A percentile compares a stretch with the other conserved stretches of the same genome.
These are phyloP conservation scores for Eclectus roratus DNA, from an alignment of 2,113 vertebrate genomes.

Conservation along the genomic window DNA sequence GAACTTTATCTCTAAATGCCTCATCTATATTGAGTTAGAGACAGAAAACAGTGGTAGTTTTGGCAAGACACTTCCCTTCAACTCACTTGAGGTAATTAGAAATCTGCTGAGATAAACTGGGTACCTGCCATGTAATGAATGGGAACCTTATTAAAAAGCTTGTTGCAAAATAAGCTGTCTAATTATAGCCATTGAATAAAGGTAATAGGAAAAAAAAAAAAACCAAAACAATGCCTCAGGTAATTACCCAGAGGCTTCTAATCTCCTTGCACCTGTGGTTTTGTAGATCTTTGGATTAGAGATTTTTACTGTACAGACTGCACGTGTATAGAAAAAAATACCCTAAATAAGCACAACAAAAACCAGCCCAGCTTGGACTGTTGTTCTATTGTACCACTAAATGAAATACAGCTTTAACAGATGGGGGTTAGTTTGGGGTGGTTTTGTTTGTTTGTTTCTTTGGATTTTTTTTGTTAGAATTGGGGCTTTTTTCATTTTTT, in stretches of 20 bases:
- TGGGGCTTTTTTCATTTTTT: neutral
- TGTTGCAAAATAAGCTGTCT: neutral
- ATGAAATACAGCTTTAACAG: neutral
- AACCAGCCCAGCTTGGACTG: neutral
- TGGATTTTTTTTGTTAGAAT: neutral
- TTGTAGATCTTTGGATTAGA: neutral
- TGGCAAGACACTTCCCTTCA: neutral
- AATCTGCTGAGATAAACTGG: neutral
- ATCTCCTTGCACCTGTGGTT: neutral
- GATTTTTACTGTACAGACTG: neutral
- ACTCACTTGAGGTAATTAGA: neutral
- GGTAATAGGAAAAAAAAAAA: neutral
- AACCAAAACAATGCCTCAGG: neutral
- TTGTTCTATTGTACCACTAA: neutral
- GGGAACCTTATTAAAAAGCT: neutral
- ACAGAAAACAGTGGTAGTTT: neutral
- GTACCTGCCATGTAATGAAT: neutral
- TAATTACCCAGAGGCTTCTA: neutral
- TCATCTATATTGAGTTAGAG: neutral
- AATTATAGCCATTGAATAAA: neutral
- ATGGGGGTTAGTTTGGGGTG: neutral
- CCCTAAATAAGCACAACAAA: fast-evolving
- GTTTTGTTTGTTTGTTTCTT: neutral
- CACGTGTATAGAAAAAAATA: neutral
- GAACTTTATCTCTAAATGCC: neutral